These are phyloP conservation scores for Plagiodera versicolora DNA, from an alignment of 2,888 invertebrate species.

Conservation along the genomic window DNA sequence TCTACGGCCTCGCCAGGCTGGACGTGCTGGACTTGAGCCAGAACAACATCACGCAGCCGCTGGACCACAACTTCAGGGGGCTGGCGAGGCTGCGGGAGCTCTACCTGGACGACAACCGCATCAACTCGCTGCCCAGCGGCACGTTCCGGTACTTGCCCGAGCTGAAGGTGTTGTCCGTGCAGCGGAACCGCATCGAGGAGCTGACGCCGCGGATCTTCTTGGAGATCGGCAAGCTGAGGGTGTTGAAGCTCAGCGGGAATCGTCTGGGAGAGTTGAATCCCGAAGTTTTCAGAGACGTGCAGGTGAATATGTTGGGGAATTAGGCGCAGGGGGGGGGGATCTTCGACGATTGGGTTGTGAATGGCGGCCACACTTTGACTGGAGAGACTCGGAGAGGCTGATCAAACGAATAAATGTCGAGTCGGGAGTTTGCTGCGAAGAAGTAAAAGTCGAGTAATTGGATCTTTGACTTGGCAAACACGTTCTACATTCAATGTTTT, in stretches of 20 bases:
- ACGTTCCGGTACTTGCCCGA: slow-evolving; percentile 67
- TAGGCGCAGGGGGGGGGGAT: no score
- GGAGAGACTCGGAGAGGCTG: no score
- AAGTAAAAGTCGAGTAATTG: neutral
- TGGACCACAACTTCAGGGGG: slow-evolving; percentile 74
- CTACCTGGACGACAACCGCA: slow-evolving; percentile 75
- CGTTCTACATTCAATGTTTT: no score
- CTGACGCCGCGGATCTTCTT: slow-evolving; percentile 73
- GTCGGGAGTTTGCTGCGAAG: no score
- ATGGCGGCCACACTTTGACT: no score
- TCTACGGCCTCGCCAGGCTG: slow-evolving; percentile 70
- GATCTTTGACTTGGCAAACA: neutral
- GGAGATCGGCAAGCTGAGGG: slow-evolving; percentile 70
- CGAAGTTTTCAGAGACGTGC: slow-evolving; percentile 74
- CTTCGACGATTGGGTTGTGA: no score
- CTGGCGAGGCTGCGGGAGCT: slow-evolving; percentile 70
- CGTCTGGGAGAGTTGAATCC: slow-evolving; percentile 72
- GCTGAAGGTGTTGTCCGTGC: slow-evolving; percentile 66
- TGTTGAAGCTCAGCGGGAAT: slow-evolving; percentile 76
- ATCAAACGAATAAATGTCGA: no score
- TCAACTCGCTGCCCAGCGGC: slow-evolving; percentile 76
- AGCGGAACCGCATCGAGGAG: slow-evolving; percentile 69
- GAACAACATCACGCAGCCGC: slow-evolving; percentile 75
- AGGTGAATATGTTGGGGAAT: slow-evolving; percentile 49
- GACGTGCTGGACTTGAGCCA: slow-evolving; percentile 68